phyloP scores from a whole-genome alignment of 2,113 vertebrate genomes.

The Circaetus gallicus region DNA sequence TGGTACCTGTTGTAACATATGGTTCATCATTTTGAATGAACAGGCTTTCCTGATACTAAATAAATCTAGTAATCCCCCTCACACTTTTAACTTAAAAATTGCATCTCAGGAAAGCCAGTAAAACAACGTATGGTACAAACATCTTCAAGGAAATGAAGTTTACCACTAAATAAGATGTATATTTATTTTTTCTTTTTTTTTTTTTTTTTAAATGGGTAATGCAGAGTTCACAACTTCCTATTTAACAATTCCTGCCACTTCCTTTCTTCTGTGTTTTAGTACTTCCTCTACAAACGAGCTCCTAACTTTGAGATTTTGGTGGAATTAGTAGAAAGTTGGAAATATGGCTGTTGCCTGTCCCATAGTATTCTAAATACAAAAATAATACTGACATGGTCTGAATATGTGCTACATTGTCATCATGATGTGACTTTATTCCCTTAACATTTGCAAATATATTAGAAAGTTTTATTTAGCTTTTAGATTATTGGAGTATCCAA shows the following conservation, averaged over 20 bases:
- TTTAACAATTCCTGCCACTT: conserved; percentile 8
- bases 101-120: neutral
- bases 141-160: neutral
- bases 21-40: neutral
- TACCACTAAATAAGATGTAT: neutral
- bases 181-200: neutral
- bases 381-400: neutral
- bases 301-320: neutral
- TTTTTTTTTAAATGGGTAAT: neutral
- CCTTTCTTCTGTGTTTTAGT: neutral
- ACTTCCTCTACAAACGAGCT: neutral
- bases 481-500: neutral
- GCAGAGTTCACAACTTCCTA: conserved; percentile 26
- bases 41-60: neutral
- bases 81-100: neutral
- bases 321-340: neutral
- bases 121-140: neutral
- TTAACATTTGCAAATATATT: neutral
- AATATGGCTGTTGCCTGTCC: neutral
- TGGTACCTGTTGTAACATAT: neutral
- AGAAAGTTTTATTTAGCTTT: neutral
- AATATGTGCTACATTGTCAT: neutral
- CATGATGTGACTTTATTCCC: neutral
- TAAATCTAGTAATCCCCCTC: neutral
- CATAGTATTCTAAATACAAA: neutral